Base-by-base conservation (phyloP, 2,113 vertebrate genomes). In the Orthonyx spaldingii region DNA sequence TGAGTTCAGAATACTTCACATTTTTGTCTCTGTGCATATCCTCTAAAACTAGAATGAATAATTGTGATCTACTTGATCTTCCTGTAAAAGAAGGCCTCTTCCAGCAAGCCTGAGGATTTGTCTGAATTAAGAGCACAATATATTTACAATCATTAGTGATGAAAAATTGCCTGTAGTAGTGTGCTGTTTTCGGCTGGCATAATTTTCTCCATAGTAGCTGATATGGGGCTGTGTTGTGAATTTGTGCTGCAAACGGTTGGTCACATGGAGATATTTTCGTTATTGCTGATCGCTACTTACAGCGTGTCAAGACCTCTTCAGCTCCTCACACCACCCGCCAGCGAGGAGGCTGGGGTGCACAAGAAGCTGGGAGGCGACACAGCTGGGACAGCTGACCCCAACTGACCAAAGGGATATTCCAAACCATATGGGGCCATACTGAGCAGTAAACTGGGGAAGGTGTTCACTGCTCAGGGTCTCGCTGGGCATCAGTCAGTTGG, bases 271-370 rank as follows among this genome's bases (percentile, higher is more conserved):
- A 28, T 59, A 28, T 52, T 77, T 77, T 52, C 0, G 0, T 60
- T 32, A 59, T 23, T 44, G 63, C 22, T 59, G 27, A 44, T 22
- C 3, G 3, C 4, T 60, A 39, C 46, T 52, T 46, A 37, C 33
- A 44, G 22, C 1, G 1, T 35, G 37, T 66, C 0, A 2, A 68
- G 46, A 52, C 37, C 39, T 78, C 28, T 46, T 13, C 39, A 23
- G 39, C 33, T 39, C 33, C 64, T 46, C 19, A 23, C 18, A 16
- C 28, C n/a, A 20, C 33, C 46, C 0, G 0, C 28, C 39, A 37
- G 37, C 1, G 1, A 52, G 22, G 10, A 37, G 55, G 39, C 46
- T 69, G 53, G 15, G 9, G 6, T 60, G 37, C 46, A 60, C 32
- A 44, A 68, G 37, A 46, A 37, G 46, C 53, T 56, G 24, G 49